A percentile compares a stretch with the other conserved stretches of the same genome.
These are phyloP conservation scores for Aphis gossypii DNA, from an alignment of 1,140 invertebrate species.

Conservation along the genomic window DNA sequence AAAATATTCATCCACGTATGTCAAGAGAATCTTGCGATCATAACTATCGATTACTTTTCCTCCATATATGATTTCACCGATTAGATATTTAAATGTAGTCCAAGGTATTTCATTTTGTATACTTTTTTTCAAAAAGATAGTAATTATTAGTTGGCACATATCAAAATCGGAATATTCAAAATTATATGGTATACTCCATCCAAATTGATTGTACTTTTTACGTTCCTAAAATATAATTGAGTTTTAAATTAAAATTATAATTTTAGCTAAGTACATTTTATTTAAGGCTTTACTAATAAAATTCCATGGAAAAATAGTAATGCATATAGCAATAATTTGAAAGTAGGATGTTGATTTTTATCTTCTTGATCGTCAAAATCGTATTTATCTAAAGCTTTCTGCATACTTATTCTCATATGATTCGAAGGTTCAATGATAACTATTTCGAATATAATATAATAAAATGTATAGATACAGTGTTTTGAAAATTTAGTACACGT, in stretches of 20 bases:
- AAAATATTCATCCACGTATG: conserved; percentile 93
- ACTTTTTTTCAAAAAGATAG: conserved; percentile 75
- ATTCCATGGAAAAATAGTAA: conserved; percentile 84
- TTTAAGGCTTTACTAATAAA: neutral
- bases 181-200: conserved; percentile 92
- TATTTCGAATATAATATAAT: conserved; percentile 62
- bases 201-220: conserved; percentile 89
- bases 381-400: conserved; percentile 87
- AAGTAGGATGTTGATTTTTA: conserved; percentile 76
- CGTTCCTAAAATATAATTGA: conserved; percentile 75
- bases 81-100: conserved; percentile 87
- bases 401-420: conserved; percentile 86
- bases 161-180: conserved; percentile 92
- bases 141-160: conserved; percentile 83
- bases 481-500: neutral
- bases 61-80: conserved; percentile 95
- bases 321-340: conserved; percentile 81
- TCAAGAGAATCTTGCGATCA: conserved; percentile 82
- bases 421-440: conserved; percentile 90
- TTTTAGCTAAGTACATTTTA: neutral
- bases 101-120: conserved; percentile 74
- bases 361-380: conserved; percentile 71
- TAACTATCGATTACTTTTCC: conserved; percentile 88
- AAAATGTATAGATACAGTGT: neutral
- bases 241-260: neutral